Evolutionary conservation across 2,113 vertebrate species (phyloP), one percentile per base, ranked within the genome.

Genomic region (Glareola pratincola): DNA sequence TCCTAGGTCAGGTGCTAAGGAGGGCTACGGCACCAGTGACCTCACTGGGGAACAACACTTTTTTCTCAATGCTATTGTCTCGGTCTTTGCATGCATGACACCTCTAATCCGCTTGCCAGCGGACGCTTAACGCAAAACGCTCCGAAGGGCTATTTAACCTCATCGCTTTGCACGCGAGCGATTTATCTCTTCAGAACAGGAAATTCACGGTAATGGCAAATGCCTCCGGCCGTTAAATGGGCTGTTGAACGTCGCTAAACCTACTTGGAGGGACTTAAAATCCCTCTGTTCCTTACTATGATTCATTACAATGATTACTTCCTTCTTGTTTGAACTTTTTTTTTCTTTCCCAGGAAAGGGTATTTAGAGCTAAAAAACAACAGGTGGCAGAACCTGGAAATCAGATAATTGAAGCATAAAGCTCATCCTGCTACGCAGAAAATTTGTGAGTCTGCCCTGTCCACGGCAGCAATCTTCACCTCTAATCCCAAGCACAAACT

Each of bases 161-260:
- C 78, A 84, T 68, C 0, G 1, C 57, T 85, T 84, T 60, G 43
- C 80, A 84, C 2, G 6, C 56, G 75, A 91, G 43, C 1, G 60
- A 82, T 95, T 95, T 85, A 64, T 72, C 73, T 50, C 89, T 85
- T 89, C 60, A 75, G 84, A 91, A 96, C 73, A 87, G 91, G 89
- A 97, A 96, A 91, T 89, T 78, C 47, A 27, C 84, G 43, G 11
- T 37, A 79, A 91, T 27, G 66, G 84, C 64, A 89, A 95, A 78
- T 1, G 36, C n/a, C 84, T 94, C 29, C 29, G 51, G 69, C 91
- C 78, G 43, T 97, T 97, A 97, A 94, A 97, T 43, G 94, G 95
- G 60, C 85, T 94, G 81, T 96, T 97, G 89, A 97, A 78, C 90
- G 68, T 76, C 68, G 73, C 78, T 88, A 77, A 91, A 93, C 78